Evolutionary conservation across 2,113 vertebrate species (phyloP).

Genomic region (Chionomys nivalis): DNA sequence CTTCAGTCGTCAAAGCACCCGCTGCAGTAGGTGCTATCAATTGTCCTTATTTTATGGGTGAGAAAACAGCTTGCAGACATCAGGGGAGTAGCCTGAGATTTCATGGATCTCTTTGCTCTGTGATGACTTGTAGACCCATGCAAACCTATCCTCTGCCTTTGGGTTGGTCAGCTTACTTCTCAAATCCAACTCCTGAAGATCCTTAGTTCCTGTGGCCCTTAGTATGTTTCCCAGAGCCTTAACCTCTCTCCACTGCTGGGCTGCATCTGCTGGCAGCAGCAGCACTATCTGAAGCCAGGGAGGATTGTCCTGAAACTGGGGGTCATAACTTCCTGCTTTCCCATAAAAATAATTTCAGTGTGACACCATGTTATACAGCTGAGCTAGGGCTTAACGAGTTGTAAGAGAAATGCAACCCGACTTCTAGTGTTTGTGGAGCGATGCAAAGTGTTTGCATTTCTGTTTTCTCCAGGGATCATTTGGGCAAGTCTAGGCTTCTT

Average conservation of each 20-base stretch:
- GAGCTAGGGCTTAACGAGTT: not conserved
- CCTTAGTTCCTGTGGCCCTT: not conserved
- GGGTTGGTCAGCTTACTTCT: not conserved
- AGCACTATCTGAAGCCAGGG: accelerated
- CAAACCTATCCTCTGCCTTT: not conserved
- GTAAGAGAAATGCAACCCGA: not conserved
- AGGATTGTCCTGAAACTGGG: not conserved
- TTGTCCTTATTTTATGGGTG: not conserved
- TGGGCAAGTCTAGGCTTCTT: not conserved
- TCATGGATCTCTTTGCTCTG: not conserved
- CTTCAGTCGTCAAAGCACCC: not conserved
- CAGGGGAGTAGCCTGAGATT: not conserved
- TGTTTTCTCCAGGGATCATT: not conserved
- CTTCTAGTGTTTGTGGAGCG: not conserved
- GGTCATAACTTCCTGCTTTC: not conserved
- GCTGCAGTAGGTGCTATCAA: not conserved
- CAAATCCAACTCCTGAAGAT: not conserved
- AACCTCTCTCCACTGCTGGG: not conserved
- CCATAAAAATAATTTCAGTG: not conserved
- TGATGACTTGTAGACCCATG: not conserved
- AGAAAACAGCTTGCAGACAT: not conserved
- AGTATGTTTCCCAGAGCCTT: not conserved
- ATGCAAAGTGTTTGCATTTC: not conserved
- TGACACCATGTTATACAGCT: not conserved
- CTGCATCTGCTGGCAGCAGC: not conserved